phyloP scores from a whole-genome alignment of 2,797 vertebrate genomes.

The Onychomys arenicola region DNA sequence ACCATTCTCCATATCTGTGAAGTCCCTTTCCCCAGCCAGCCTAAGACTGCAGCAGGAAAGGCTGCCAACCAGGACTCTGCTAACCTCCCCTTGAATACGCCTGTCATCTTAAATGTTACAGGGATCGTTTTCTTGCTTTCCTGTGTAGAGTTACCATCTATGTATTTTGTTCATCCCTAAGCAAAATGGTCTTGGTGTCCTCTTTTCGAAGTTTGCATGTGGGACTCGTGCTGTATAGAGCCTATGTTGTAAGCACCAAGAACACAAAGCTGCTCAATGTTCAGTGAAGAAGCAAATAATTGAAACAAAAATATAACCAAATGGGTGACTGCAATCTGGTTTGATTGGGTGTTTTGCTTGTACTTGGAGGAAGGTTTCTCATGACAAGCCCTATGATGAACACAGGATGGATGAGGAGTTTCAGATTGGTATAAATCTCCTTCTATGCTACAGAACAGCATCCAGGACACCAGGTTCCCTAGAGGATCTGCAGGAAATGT shows the following conservation, averaged over 20 bases:
- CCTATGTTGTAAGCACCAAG: neutral
- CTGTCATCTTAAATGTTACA: neutral
- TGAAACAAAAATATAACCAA: neutral
- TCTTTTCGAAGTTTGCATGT: neutral
- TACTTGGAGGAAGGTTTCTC: neutral
- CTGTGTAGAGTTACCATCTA: neutral
- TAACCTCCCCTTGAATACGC: neutral
- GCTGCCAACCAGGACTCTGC: neutral
- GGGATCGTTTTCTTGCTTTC: conserved; percentile 24
- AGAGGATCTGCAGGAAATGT: neutral
- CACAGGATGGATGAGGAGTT: neutral
- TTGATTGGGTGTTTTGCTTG: neutral
- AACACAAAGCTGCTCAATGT: conserved; percentile 10
- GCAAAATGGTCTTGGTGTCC: neutral
- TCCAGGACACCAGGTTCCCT: neutral
- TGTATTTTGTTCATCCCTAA: neutral
- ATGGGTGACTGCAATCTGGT: neutral
- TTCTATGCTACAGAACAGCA: neutral
- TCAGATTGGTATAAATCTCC: neutral
- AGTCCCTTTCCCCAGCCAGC: neutral
- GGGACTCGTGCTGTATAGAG: neutral
- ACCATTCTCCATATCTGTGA: neutral
- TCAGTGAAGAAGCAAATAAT: conserved; percentile 5
- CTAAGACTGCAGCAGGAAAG: neutral
- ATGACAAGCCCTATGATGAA: neutral